Percentiles rank a stretch among this genome's conserved stretches.
These are phyloP conservation scores for Astyanax mexicanus DNA, from an alignment of 2,797 vertebrate species.

Conservation along the genomic window DNA sequence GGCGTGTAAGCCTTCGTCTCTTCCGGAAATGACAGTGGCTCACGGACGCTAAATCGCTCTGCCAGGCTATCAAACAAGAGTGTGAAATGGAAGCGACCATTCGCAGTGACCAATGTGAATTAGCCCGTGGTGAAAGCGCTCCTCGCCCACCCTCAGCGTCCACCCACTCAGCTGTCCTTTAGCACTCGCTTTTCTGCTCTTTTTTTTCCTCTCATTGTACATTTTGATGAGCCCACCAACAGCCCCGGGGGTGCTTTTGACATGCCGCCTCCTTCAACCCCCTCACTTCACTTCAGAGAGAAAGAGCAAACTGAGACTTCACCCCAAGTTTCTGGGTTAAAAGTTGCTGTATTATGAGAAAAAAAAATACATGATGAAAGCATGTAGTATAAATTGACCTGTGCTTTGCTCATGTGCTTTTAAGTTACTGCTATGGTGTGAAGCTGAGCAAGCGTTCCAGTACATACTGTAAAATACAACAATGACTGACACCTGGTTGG, in stretches of 20 bases:
- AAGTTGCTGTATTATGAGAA: neutral
- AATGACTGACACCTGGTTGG: too few relatives aligned
- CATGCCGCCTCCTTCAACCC: constrained; percentile 1
- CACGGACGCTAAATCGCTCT: constrained; percentile 31
- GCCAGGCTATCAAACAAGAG: constrained; percentile 58
- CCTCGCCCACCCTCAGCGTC: constrained; percentile 56
- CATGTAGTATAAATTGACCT: neutral
- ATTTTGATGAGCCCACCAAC: constrained; percentile 26
- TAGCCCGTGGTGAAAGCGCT: constrained; percentile 62
- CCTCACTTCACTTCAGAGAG: neutral
- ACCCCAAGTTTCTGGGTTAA: neutral
- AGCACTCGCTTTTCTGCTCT: constrained; percentile 54
- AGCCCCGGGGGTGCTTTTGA: constrained; percentile 20
- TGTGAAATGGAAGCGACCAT: constrained; percentile 62
- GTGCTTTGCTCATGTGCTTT: neutral
- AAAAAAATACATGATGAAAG: neutral
- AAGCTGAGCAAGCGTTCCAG: too few relatives aligned
- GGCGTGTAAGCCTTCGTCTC: neutral
- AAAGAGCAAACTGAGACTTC: neutral
- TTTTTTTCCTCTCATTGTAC: neutral
- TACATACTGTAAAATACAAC: too few relatives aligned
- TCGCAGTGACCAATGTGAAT: constrained; percentile 62
- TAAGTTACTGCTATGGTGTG: too few relatives aligned
- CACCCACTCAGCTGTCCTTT: constrained; percentile 68
- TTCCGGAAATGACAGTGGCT: constrained; percentile 5